Evolutionary conservation across 2,888 invertebrate species (phyloP).

Genomic region (Erebia aethiops): DNA sequence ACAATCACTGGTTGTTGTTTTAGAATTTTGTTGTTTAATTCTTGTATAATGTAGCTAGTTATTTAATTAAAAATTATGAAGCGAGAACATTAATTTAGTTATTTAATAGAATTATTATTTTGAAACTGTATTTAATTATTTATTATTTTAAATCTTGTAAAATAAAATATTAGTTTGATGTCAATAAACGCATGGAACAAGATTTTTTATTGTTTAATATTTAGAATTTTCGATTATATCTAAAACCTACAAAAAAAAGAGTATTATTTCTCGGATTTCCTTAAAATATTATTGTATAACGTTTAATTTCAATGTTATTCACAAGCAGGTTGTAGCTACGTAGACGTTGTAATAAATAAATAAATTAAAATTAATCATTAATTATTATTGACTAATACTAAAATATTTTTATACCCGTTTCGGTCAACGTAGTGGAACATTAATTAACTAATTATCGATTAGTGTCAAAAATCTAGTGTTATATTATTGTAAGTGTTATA

Average conservation of each 20-base stretch:
- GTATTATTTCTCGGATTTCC: background rate
- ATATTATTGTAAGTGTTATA: conserved; percentile 32
- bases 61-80: conserved; percentile 8
- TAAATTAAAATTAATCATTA: conserved; percentile 4
- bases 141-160: background rate
- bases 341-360: conserved; percentile 20
- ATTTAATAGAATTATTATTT: background rate
- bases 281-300: background rate
- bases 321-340: conserved; percentile 18
- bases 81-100: background rate
- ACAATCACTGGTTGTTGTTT: conserved; percentile 8
- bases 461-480: conserved; percentile 40
- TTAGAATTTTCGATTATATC: too few species aligned
- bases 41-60: conserved; percentile 27
- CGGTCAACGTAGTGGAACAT: conserved; percentile 24
- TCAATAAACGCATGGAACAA: background rate
- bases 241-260: background rate
- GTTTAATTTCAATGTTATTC: background rate
- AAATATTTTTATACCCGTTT: conserved; percentile 48
- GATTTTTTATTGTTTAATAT: background rate
- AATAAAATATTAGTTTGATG: background rate
- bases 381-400: conserved; percentile 30
- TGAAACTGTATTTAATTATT: background rate
- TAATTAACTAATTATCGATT: conserved; percentile 28
- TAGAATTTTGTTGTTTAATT: conserved; percentile 22